Percentiles rank a stretch among this genome's conserved stretches.
phyloP scores from a whole-genome alignment of 2,113 vertebrate species.

The Urocolius indicus region DNA sequence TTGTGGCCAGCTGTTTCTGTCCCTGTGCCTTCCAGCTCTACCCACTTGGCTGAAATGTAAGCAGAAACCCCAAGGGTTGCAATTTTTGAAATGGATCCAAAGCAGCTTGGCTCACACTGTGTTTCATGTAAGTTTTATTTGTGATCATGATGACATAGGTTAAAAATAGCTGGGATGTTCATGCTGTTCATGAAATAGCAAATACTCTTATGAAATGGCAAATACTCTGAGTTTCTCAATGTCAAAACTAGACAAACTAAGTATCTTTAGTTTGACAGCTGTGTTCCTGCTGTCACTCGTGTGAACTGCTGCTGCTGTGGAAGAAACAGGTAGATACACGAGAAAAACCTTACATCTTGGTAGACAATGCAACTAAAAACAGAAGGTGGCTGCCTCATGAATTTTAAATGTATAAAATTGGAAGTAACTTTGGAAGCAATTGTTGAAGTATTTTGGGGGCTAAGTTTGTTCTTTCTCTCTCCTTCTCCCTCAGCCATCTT shows the following conservation, averaged over 20 bases:
- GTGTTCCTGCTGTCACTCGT: not conserved
- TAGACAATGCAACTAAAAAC: not conserved
- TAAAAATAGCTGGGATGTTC: conserved; percentile 53
- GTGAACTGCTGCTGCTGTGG: not conserved
- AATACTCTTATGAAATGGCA: conserved; percentile 33
- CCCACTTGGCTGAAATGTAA: conserved; percentile 4
- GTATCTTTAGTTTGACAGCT: conserved; percentile 22
- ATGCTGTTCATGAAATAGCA: conserved; percentile 29
- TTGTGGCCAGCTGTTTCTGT: conserved; percentile 28
- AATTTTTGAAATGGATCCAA: conserved; percentile 55
- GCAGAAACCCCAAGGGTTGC: conserved; percentile 22
- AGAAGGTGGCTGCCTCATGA: not conserved
- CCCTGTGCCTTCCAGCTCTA: conserved; percentile 11
- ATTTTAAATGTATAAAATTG: not conserved
- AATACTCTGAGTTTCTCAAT: not conserved
- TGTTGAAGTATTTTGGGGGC: not conserved
- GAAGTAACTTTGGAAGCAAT: not conserved
- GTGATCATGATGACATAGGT: conserved; percentile 8
- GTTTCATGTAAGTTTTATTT: conserved; percentile 38
- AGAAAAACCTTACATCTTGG: not conserved
- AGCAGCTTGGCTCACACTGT: not conserved
- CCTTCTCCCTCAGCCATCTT: too few species aligned
- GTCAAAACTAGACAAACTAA: conserved; percentile 23
- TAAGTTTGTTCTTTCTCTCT: not conserved
- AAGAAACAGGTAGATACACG: not conserved